These are phyloP conservation scores for Drosophila barbarae DNA, from an alignment of 2,888 invertebrate species.

Conservation along the genomic window DNA sequence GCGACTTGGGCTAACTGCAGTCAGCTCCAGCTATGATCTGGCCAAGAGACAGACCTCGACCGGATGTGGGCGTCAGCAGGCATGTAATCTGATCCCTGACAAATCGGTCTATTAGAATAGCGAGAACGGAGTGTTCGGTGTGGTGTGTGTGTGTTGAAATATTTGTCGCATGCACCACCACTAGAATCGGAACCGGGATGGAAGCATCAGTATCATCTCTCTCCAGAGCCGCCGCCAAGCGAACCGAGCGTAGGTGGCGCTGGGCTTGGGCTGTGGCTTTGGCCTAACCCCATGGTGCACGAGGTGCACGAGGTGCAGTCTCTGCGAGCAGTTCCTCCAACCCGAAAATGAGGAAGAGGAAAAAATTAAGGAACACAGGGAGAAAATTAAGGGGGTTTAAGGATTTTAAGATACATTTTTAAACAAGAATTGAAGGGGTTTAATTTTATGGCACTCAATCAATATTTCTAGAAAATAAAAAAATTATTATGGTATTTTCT, in stretches of 20 bases:
- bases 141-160: constrained; percentile 66
- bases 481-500: too few relatives aligned
- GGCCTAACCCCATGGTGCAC: constrained; percentile 49
- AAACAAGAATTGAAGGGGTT: too few relatives aligned
- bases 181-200: constrained; percentile 26
- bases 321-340: constrained; percentile 10
- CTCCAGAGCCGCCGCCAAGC: constrained; percentile 8
- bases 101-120: constrained; percentile 78
- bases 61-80: constrained; percentile 78
- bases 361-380: constrained; percentile 5
- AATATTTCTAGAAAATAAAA: background rate
- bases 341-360: constrained; percentile 11
- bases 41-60: constrained; percentile 48
- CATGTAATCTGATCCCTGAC: constrained; percentile 78
- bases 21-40: constrained; percentile 17
- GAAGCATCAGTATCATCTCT: constrained; percentile 11
- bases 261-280: constrained; percentile 36
- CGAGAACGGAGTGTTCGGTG: constrained; percentile 61
- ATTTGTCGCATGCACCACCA: constrained; percentile 74
- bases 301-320: constrained; percentile 38
- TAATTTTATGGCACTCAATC: background rate
- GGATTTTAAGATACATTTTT: background rate
- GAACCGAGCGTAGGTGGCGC: constrained; percentile 45
- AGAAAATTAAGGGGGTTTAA: background rate
- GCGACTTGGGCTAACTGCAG: constrained; percentile 1